Base-by-base conservation (phyloP, 2,797 vertebrate species). In the Sebastiscus tertius region DNA sequence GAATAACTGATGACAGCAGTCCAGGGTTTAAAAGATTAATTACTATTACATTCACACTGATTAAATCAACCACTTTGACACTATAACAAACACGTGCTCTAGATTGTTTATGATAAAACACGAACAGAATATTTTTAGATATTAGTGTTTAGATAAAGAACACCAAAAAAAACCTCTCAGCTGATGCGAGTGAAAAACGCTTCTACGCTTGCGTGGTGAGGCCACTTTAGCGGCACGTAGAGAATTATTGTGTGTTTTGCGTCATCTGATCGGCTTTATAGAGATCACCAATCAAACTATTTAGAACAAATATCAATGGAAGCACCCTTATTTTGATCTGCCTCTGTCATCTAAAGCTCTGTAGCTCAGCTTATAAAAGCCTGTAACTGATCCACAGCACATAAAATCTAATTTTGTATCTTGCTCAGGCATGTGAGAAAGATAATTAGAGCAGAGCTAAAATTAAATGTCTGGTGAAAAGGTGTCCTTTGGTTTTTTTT, bases 371-470 rank as follows among this genome's bases (percentile, higher is more conserved):
- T 67, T 24, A 33, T 64, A 64, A 55, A 39, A 14, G 63, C 8
- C 60, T 76, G 61, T 60, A 76, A 69, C 73, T 68, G 61, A 78
- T 85, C 52, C 58, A 72, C 64, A 46, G 31, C 52, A 1, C 31
- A 34, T 54, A 24, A 49, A 24, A 61, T 59, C 42, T 49, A 59
- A 69, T 60, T 52, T 29, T 26, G 49, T 20, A 18, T 56, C 16
- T 24, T 56, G 26, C 22, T 33, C 18, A 64, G 20, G 12, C 26
- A 76, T 62, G 52, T 26, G 55, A 62, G 67, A 8, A 16, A n/a
- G 24, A 59, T 13, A 2, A 9, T 60, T 55, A 61, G 11, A 58
- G 36, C 18, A 8, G 8, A 60, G 11, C 49, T 29, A 3, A 72
- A 61, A 56, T 24, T 8, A 75, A 68, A 65, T 2, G 31, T 61